Conservation (phyloP, 2,888 invertebrate species). For the Chydorus sphaericus region DNA sequence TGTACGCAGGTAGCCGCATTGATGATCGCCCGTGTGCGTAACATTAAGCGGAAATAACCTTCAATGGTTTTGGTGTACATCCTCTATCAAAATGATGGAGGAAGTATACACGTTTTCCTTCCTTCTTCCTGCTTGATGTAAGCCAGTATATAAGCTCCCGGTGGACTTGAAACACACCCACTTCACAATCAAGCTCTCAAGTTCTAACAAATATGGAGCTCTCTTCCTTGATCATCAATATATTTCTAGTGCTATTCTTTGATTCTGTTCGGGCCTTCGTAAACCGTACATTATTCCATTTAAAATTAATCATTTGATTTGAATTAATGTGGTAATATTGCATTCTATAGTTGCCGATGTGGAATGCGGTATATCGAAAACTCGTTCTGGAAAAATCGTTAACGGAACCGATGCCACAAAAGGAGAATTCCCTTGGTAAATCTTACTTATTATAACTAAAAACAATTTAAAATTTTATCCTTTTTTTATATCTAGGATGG, state of each 20-base stretch:
- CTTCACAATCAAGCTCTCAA: too few species aligned
- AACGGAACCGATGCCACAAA: background rate
- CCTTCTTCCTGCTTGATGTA: too few species aligned
- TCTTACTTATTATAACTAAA: too few species aligned
- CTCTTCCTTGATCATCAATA: background rate
- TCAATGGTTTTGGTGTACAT: too few species aligned
- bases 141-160: too few species aligned
- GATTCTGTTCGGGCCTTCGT: background rate
- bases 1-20: too few species aligned
- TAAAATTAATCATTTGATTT: background rate
- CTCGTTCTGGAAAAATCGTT: background rate
- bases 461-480: background rate
- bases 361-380: background rate
- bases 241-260: background rate
- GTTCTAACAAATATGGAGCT: too few species aligned
- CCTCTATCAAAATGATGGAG: too few species aligned
- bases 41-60: too few species aligned
- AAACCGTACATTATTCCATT: background rate
- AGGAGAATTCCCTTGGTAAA: constrained; percentile 11
- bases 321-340: background rate
- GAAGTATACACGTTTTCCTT: too few species aligned
- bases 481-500: background rate
- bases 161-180: too few species aligned
- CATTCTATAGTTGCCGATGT: background rate
- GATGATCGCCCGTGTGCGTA: too few species aligned